Base-by-base conservation (phyloP, 2,888 invertebrate genomes). In the Rhingia campestris region DNA sequence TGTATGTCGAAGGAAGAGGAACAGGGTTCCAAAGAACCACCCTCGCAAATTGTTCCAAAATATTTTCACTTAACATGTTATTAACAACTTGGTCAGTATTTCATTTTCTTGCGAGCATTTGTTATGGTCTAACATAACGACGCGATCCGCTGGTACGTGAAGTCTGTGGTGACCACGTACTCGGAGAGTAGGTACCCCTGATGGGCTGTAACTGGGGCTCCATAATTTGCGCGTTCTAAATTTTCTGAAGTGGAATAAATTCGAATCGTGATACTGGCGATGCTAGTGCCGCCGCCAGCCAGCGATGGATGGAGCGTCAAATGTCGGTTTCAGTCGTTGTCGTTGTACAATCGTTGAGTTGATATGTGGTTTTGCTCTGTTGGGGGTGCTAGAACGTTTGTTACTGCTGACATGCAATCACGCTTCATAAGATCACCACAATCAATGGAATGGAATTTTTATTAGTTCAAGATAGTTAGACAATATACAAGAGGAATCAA, bases 11-110 rank as follows among this genome's bases (percentile, higher is more conserved):
- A 67, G 47, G 63, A 63, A 41, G 49, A 49, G 56, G 59, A 45
- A 33, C 66, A 58, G 64, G 22, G 10, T 39, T 12, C n/a, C 7
- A 51, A 30, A 35, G 45, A 86, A 80, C 86, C 87, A 86, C 87
- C 87, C 87, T 86, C 87, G 86, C 87, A 86, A 87, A 87, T 86
- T 87, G 86, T 87, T 86, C 84, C 86, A 86, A 86, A 86, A 86
- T 87, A 81, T 86, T 86, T 87, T 86, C 85, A 86, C 81, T 87
- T 86, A 87, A 81, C 87, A 87, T 87, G 87, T 86, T 87, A 87
- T 87, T 86, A 86, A 85, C 81, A 86, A 86, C 75, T 69, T 56
- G 74, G 81, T 10, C 80, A 73, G 81, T 86, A 86, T 84, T 86
- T 86, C 86, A 86, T 86, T 84, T 86, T 80, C 45, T 56, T 61